These are phyloP conservation scores for Drosophila repletoides DNA, from an alignment of 1,140 invertebrate species.

Conservation along the genomic window DNA sequence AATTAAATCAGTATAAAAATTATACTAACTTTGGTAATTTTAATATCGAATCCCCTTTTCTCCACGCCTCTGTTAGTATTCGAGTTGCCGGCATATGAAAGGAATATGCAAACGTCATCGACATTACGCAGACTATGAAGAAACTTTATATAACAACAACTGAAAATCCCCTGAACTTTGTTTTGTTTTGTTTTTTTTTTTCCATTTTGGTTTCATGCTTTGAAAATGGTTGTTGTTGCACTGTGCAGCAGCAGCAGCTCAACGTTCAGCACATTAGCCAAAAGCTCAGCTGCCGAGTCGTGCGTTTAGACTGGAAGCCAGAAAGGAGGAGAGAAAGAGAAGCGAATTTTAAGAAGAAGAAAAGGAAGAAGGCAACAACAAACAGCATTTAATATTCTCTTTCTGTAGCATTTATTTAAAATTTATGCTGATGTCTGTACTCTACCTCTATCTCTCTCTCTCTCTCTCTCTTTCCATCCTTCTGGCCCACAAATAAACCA, in stretches of 20 bases:
- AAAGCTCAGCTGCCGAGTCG: constrained; percentile 8
- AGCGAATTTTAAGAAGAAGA: not conserved
- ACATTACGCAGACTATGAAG: constrained; percentile 18
- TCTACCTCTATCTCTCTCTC: constrained; percentile 35
- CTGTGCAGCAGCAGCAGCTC: not conserved
- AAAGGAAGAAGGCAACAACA: constrained; percentile 3
- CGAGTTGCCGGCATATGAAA: constrained; percentile 23
- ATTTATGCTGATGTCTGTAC: constrained; percentile 77
- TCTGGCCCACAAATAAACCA: constrained; percentile 33
- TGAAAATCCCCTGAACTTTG: constrained; percentile 8
- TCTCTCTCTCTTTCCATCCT: not conserved
- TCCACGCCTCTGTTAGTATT: not conserved
- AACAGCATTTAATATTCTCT: constrained; percentile 74
- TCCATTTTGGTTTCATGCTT: constrained; percentile 30
- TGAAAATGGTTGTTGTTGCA: not conserved
- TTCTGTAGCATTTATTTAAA: constrained; percentile 74
- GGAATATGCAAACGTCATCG: constrained; percentile 75
- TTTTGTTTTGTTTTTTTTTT: constrained; percentile 59
- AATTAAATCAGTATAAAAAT: no score
- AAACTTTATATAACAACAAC: constrained; percentile 44
- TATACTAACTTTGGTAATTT: no score
- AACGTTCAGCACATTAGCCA: constrained; percentile 26
- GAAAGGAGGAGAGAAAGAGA: not conserved
- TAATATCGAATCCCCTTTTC: no score
- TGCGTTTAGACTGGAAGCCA: constrained; percentile 9